phyloP scores from a whole-genome alignment of 2,113 vertebrate genomes.

The Psophia crepitans region DNA sequence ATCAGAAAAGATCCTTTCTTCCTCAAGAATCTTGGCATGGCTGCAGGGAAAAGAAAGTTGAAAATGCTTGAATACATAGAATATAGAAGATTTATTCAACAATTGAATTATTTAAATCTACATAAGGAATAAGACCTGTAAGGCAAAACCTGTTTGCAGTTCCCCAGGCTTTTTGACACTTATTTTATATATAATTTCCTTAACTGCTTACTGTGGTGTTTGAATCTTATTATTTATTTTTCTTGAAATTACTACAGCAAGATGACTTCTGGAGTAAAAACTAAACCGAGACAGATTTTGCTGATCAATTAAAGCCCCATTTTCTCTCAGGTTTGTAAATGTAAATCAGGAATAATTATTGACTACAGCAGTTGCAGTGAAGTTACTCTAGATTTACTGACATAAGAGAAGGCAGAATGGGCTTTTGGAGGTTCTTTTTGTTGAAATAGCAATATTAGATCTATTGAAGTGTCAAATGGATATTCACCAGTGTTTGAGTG shows the following conservation, averaged over 20 bases:
- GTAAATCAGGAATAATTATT: constrained; percentile 50
- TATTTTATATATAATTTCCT: constrained; percentile 73
- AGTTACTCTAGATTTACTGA: constrained; percentile 20
- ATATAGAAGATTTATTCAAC: constrained; percentile 64
- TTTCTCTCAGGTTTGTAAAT: not conserved
- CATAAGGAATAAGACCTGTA: constrained; percentile 65
- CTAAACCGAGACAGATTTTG: constrained; percentile 54
- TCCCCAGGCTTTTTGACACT: constrained; percentile 51
- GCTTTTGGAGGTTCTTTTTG: not conserved
- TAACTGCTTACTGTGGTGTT: constrained; percentile 63
- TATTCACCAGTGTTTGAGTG: not conserved
- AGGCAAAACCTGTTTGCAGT: constrained; percentile 62
- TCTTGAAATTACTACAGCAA: constrained; percentile 57
- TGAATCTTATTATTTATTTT: constrained; percentile 72
- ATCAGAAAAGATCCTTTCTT: not conserved
- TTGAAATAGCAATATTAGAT: constrained; percentile 55
- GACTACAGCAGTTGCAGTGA: not conserved
- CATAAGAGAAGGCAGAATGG: not conserved
- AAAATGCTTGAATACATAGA: constrained; percentile 64
- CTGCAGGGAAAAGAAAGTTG: constrained; percentile 26
- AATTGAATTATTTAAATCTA: constrained; percentile 76
- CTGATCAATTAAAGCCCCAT: constrained; percentile 61
- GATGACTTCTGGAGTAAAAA: constrained; percentile 61
- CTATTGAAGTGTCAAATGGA: constrained; percentile 22
- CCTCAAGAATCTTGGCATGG: constrained; percentile 33